A percentile compares a stretch with the other conserved stretches of the same genome.
These are phyloP conservation scores for Spicauda simplicius DNA, from an alignment of 2,888 invertebrate genomes.

Conservation along the genomic window DNA sequence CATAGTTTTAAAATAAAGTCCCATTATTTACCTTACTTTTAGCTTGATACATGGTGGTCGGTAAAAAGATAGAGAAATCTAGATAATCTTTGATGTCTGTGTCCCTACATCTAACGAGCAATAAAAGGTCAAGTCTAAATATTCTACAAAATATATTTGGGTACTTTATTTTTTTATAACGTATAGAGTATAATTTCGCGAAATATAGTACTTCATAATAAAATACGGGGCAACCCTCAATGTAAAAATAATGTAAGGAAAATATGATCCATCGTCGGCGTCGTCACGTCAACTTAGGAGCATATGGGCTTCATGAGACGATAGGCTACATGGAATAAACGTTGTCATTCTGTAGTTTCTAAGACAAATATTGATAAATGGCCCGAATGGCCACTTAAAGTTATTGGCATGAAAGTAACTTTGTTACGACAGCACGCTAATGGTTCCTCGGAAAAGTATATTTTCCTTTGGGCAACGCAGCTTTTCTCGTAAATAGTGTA, in stretches of 20 bases:
- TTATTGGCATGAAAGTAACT: background rate
- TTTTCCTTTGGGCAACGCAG: background rate
- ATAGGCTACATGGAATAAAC: background rate
- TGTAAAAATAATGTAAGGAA: background rate
- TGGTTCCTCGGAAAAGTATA: background rate
- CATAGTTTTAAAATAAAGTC: no score
- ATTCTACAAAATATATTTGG: no score
- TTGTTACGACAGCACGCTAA: background rate
- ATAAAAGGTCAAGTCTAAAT: no score
- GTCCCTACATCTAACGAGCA: no score
- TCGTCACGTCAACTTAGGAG: constrained; percentile 1
- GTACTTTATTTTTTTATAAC: no score
- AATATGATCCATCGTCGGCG: background rate
- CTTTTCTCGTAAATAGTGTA: background rate
- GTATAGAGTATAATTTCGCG: no score
- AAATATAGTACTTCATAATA: no score
- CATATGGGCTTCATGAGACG: background rate
- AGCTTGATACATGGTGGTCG: no score
- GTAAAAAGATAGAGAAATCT: no score
- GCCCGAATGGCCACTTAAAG: background rate
- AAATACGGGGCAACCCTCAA: no score
- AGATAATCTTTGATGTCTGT: no score
- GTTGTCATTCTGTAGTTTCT: background rate
- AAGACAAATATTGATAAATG: constrained; percentile 1
- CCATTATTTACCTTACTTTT: no score